These are phyloP conservation scores for Drosophila truncata DNA, from an alignment of 1,140 invertebrate genomes.

Conservation along the genomic window DNA sequence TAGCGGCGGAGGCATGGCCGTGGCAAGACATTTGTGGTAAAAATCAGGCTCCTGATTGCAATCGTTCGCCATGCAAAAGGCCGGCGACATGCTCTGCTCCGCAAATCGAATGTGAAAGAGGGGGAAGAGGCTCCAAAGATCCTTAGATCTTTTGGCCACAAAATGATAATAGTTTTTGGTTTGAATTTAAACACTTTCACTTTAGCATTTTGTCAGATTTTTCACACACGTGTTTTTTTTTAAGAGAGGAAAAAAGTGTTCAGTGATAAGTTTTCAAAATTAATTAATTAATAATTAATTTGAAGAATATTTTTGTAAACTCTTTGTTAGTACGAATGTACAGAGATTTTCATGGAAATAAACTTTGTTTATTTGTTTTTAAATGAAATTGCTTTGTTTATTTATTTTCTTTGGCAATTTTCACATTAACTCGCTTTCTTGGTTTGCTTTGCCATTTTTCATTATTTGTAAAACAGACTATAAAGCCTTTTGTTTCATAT, in stretches of 20 bases:
- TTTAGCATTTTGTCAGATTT: constrained; percentile 1
- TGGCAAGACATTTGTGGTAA: constrained; percentile 45
- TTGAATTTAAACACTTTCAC: background rate
- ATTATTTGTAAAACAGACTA: constrained; percentile 3
- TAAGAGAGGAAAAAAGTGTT: background rate
- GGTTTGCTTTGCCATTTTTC: background rate
- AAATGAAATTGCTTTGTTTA: constrained; percentile 13
- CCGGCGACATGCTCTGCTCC: constrained; percentile 70
- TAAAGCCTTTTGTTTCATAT: background rate
- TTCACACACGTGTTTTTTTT: background rate
- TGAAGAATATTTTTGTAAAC: background rate
- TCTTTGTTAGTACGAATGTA: background rate
- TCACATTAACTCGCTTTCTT: constrained; percentile 11
- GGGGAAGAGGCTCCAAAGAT: background rate
- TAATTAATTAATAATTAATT: background rate
- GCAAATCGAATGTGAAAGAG: background rate
- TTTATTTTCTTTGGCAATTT: constrained; percentile 26
- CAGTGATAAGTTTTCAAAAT: background rate
- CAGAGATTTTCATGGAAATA: constrained; percentile 5
- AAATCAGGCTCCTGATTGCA: constrained; percentile 51
- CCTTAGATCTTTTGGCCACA: background rate
- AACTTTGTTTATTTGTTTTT: constrained; percentile 8
- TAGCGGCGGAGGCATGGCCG: constrained; percentile 12
- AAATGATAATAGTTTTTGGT: background rate
- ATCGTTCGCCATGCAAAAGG: constrained; percentile 73